Evolutionary conservation across 1,140 invertebrate species (phyloP), one percentile per base, ranked within the genome.

Genomic region (Samia ricini): DNA sequence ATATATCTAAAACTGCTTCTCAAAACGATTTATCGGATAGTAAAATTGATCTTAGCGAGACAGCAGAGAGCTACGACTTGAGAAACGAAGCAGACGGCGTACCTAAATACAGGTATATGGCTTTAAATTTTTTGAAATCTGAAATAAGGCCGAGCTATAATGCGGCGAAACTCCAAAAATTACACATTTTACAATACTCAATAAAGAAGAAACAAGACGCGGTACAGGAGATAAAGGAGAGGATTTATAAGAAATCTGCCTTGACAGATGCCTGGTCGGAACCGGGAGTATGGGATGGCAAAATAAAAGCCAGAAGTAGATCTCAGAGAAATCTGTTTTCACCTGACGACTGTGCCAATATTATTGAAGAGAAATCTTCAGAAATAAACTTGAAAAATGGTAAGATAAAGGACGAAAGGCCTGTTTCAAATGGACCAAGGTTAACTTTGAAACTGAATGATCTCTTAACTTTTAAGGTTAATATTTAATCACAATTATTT

Each of bases 91-190:
- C 74, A 0, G 84, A 82, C 19, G 78, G 81, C 0, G 76, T 79
- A 20, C 85, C 85, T 1, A 90, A 88, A 64, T 88, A 81, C 64
- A 66, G 88, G 50, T 90, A 88, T 66, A 59, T 88, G 58, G 80
- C 83, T 15, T 56, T 91, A 2, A 91, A 88, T 69, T 92, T 91
- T 63, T 69, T 90, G 1, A 91, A 91, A 69, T 90, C 88, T 1
- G 94, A 96, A 77, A 91, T 96, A 49, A 92, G 93, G 55, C 92
- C 92, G 1, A 96, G 95, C 77, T 97, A 97, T 76, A 94, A 93
- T 19, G 91, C 96, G 8, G 93, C 92, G 19, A 95, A 95, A 68
- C 83, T 98, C 5, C 91, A 89, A 55, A 89, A 81, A 48, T 61
- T 91, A 4, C 90, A 91, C 74, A 71, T 89, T 10, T 62, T 91